These are phyloP conservation scores for Acipenser ruthenus DNA, from an alignment of 2,797 vertebrate species.

Conservation along the genomic window DNA sequence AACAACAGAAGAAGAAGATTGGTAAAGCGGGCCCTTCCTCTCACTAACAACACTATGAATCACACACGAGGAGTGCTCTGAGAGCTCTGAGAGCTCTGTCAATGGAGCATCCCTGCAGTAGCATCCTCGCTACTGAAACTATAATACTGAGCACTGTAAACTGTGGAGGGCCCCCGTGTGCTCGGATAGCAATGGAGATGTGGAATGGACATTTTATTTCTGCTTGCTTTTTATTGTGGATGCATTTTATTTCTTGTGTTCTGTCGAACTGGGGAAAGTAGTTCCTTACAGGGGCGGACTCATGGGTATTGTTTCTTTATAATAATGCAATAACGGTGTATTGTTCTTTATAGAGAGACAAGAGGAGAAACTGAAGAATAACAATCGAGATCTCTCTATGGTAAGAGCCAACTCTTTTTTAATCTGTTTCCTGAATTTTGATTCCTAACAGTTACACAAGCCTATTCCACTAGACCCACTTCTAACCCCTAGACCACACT, in stretches of 20 bases:
- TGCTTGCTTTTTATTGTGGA: too few relatives aligned
- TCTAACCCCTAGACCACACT: neutral
- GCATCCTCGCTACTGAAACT: too few relatives aligned
- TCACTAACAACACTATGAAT: neutral
- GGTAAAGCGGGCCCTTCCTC: constrained; percentile 53
- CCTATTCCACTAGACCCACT: neutral
- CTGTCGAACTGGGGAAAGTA: neutral
- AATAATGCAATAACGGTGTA: constrained; percentile 14
- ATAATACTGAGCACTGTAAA: too few relatives aligned
- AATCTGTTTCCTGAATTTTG: neutral
- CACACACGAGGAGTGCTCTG: too few relatives aligned
- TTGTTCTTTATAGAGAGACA: constrained; percentile 76
- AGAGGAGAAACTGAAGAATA: constrained; percentile 96
- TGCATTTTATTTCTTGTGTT: too few relatives aligned
- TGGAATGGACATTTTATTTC: too few relatives aligned
- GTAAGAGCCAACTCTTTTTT: constrained; percentile 48
- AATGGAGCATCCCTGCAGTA: too few relatives aligned
- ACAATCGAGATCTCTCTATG: constrained; percentile 97
- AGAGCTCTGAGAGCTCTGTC: too few relatives aligned
- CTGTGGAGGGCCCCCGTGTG: too few relatives aligned
- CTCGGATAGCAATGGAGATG: too few relatives aligned
- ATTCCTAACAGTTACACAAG: neutral
- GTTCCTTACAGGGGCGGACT: too few relatives aligned
- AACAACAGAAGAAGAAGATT: constrained; percentile 97
- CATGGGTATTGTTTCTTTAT: neutral